Base-by-base conservation (phyloP, 2,888 invertebrate species). In the Neocrepidodera transversa region DNA sequence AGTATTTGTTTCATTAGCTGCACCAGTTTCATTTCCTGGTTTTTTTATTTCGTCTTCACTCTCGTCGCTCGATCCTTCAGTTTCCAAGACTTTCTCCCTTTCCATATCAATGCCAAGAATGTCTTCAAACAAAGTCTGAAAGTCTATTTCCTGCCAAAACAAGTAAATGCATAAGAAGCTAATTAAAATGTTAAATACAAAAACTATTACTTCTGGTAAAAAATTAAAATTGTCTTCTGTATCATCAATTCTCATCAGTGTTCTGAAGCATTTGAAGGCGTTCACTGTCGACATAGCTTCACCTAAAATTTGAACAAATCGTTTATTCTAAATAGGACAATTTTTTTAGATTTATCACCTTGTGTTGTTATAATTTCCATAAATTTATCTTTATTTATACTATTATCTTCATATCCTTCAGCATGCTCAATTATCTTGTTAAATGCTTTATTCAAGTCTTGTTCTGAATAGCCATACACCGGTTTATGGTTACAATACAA, bases 401-500 rank as follows among this genome's bases (percentile, higher is more conserved):
- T 49, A 6, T 47, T 63, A 14, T 43, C 52, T 13, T 30, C 35
- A 6, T 57, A 47, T 20, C 68, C 61, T 10, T 67, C 67, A 2
- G 65, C 68, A n/a, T 47, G 11, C 6, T 42, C 10, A 35, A 50
- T 23, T 8, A 80, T 66, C 78, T 70, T 10, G 23, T 80, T 73
- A 67, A 86, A 87, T 0, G 84, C 82, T 36, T 77, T 72, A 54
- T 78, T 76, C n/a, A 87, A 67, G 28, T 79, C 76, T 20, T 73
- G 74, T 57, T 77, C 74, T 13, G 77, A 80, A 62, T 85, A 81
- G 0, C 86, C 85, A 67, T 84, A 82, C 0, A 82, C 84, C 0
- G 88, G 87, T 63, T 86, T 82, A 71, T 89, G 87, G 74, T 89
- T 89, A 43, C 88, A 71, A 69, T 86, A 89, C 11, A 88, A 75